Percentiles rank a stretch among this genome's conserved stretches.
These are phyloP conservation scores for Rhagologus leucostigma DNA, from an alignment of 2,113 vertebrate species.

Conservation along the genomic window DNA sequence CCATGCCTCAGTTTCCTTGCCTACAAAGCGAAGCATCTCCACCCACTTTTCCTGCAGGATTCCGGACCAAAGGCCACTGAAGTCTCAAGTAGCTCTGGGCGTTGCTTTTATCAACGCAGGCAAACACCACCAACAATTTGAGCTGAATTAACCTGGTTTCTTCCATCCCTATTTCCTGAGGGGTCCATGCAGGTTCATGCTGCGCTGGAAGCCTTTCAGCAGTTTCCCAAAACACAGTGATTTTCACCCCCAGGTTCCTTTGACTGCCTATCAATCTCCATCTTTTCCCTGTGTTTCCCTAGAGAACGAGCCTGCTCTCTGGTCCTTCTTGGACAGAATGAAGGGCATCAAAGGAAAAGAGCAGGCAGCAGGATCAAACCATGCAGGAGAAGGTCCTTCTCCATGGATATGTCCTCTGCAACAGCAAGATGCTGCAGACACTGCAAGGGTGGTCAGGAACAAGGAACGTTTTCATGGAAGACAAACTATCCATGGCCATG, in stretches of 20 bases:
- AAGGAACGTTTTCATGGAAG: neutral
- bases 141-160: neutral
- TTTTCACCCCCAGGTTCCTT: neutral
- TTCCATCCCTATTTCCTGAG: neutral
- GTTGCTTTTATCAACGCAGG: neutral
- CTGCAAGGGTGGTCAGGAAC: neutral
- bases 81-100: neutral
- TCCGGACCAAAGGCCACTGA: neutral
- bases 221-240: neutral
- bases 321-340: neutral
- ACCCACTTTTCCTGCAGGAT: neutral
- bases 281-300: neutral
- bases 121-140: neutral
- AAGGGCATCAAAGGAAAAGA: neutral
- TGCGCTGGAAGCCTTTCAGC: neutral
- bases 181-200: neutral
- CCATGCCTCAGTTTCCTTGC: neutral
- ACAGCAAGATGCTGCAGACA: neutral
- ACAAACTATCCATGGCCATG: neutral
- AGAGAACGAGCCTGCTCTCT: neutral
- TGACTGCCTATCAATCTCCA: neutral
- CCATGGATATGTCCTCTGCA: no score
- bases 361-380: neutral
- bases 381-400: neutral
- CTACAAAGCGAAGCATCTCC: neutral